Conservation (phyloP, 2,797 vertebrate genomes). For the Etheostoma nigrum region DNA sequence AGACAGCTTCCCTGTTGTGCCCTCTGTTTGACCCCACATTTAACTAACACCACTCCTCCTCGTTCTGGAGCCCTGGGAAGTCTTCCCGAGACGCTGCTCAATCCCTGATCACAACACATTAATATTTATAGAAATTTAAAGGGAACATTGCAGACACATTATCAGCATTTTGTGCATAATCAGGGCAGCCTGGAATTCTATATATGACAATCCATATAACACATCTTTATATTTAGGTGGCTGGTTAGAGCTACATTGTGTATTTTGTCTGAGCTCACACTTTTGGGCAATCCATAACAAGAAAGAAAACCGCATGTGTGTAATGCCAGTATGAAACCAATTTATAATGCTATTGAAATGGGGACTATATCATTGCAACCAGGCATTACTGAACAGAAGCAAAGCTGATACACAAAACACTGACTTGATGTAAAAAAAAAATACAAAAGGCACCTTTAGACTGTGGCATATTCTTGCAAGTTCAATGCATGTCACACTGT, state of each 20-base stretch:
- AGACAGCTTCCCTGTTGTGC: conserved; percentile 67
- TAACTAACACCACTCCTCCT: conserved; percentile 65
- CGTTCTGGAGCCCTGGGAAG: conserved; percentile 44
- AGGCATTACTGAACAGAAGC: not conserved
- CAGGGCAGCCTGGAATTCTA: conserved; percentile 11
- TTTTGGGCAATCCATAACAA: not conserved
- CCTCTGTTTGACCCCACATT: conserved; percentile 78
- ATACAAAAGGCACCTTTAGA: conserved; percentile 1
- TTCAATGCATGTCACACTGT: not conserved
- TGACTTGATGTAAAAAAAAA: conserved; percentile 11
- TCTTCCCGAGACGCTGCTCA: conserved; percentile 37
- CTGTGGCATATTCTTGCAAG: not conserved
- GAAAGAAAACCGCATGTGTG: conserved; percentile 3
- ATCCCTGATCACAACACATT: conserved; percentile 62
- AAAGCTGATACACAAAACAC: not conserved
- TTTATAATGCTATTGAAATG: conserved; percentile 5
- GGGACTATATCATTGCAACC: not conserved
- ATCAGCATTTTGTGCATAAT: conserved; percentile 56
- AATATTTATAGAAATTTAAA: conserved; percentile 76
- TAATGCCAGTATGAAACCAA: not conserved
- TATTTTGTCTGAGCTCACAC: not conserved
- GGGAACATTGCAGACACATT: conserved; percentile 61
- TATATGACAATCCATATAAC: conserved; percentile 6
- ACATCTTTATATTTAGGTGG: conserved; percentile 20
- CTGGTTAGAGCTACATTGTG: not conserved